These are phyloP conservation scores for Centropyge bicolor DNA, from an alignment of 2,797 vertebrate genomes.

Conservation along the genomic window DNA sequence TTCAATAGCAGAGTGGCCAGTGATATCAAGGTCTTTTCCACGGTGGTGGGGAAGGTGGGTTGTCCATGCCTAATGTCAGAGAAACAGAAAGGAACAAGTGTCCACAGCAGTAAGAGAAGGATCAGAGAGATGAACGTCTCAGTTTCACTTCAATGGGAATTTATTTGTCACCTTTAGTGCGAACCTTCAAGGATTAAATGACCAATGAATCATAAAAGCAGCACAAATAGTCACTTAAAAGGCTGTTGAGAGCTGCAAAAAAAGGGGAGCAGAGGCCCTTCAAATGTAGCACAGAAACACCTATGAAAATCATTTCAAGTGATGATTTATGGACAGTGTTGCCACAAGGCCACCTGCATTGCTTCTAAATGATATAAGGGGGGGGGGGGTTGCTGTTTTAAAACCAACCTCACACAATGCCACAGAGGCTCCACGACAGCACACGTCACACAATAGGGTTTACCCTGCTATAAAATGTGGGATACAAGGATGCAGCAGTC, in stretches of 20 bases:
- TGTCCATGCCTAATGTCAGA: slow-evolving; percentile 73
- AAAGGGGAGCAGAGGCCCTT: slow-evolving; percentile 7
- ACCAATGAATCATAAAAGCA: slow-evolving; percentile 72
- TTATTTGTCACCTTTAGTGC: slow-evolving; percentile 68
- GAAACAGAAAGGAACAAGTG: slow-evolving; percentile 74
- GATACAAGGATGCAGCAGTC: slow-evolving; percentile 70
- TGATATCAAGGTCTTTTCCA: slow-evolving; percentile 73
- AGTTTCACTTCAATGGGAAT: slow-evolving; percentile 77
- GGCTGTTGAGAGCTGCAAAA: slow-evolving; percentile 35
- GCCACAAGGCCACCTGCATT: slow-evolving; percentile 31
- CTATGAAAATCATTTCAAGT: slow-evolving; percentile 23
- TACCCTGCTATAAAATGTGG: slow-evolving; percentile 89
- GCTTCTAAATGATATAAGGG: slow-evolving; percentile 18
- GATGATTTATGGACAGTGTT: slow-evolving; percentile 22
- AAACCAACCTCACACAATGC: slow-evolving; percentile 69
- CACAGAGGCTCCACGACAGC: slow-evolving; percentile 80
- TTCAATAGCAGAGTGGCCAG: slow-evolving; percentile 67
- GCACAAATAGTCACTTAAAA: slow-evolving; percentile 69
- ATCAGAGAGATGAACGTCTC: slow-evolving; percentile 76
- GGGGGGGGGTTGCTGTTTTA: slow-evolving; percentile 16
- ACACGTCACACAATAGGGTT: slow-evolving; percentile 90
- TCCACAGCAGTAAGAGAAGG: slow-evolving; percentile 69
- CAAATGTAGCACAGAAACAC: slow-evolving; percentile 32
- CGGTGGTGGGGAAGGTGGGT: slow-evolving; percentile 55
- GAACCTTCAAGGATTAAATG: slow-evolving; percentile 76